A percentile compares a stretch with the other conserved stretches of the same genome.
These are phyloP conservation scores for Sciaenops ocellatus DNA, from an alignment of 2,797 vertebrate genomes.

Conservation along the genomic window DNA sequence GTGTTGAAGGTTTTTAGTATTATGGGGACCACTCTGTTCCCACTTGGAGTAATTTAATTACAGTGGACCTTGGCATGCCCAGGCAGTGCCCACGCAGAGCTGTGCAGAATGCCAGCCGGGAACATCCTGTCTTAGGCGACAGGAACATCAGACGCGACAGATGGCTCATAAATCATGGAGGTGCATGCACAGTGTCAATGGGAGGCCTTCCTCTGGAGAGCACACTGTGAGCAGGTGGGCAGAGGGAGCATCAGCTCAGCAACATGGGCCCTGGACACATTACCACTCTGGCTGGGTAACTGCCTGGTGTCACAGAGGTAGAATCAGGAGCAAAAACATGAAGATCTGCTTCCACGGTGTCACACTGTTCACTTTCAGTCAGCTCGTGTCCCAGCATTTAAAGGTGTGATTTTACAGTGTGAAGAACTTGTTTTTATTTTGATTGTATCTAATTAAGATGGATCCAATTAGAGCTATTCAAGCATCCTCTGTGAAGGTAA, in stretches of 20 bases:
- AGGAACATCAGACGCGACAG: constrained; percentile 87
- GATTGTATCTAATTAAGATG: not conserved
- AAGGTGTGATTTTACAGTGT: constrained; percentile 15
- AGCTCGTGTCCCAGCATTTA: constrained; percentile 15
- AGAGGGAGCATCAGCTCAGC: constrained; percentile 66
- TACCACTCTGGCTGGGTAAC: constrained; percentile 54
- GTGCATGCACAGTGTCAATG: constrained; percentile 74
- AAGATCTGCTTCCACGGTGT: constrained; percentile 23
- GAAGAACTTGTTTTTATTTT: constrained; percentile 1
- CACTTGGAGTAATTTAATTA: constrained; percentile 87
- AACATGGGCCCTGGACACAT: constrained; percentile 62
- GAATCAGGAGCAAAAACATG: constrained; percentile 31
- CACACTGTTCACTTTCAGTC: constrained; percentile 23
- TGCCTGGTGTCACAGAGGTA: constrained; percentile 57
- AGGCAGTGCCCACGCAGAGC: constrained; percentile 77
- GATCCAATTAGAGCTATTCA: constrained; percentile 3
- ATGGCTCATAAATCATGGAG: constrained; percentile 89
- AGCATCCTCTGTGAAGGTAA: not conserved
- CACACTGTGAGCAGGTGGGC: constrained; percentile 73
- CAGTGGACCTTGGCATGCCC: constrained; percentile 82
- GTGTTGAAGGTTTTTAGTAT: constrained; percentile 49
- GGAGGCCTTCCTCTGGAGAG: constrained; percentile 81
- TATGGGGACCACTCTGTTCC: constrained; percentile 66
- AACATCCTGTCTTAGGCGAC: constrained; percentile 84
- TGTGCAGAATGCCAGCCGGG: constrained; percentile 79